These are phyloP conservation scores for Mimachlamys varia DNA, from an alignment of 2,888 invertebrate genomes.

Conservation along the genomic window DNA sequence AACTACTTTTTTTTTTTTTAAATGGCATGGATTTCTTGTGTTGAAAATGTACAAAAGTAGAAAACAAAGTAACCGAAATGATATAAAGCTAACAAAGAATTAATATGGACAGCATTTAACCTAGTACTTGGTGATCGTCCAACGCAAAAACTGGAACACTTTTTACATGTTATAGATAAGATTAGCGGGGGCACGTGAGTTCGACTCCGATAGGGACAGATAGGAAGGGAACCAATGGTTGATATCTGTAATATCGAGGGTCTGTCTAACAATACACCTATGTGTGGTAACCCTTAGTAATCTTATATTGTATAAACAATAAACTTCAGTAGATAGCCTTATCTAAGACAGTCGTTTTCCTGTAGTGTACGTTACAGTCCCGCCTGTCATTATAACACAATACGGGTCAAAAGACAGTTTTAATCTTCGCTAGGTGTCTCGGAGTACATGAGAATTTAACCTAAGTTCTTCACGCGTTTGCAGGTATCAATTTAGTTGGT, in stretches of 20 bases:
- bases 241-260: neutral
- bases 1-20: too few species aligned
- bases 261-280: neutral
- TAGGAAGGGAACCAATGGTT: neutral
- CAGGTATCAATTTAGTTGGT: neutral
- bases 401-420: neutral
- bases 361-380: neutral
- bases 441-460: neutral
- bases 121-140: neutral
- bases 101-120: neutral
- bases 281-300: neutral
- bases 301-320: neutral
- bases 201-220: constrained; percentile 3
- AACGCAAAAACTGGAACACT: neutral
- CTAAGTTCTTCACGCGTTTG: neutral
- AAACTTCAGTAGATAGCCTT: neutral
- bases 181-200: neutral
- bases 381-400: neutral
- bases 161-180: constrained; percentile 20
- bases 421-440: neutral
- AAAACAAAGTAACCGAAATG: neutral
- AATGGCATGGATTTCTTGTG: neutral
- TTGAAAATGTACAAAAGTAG: neutral
- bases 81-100: neutral
- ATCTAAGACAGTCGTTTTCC: neutral